Base-by-base conservation (phyloP, 1,140 invertebrate species). In the Eriocheir sinensis region DNA sequence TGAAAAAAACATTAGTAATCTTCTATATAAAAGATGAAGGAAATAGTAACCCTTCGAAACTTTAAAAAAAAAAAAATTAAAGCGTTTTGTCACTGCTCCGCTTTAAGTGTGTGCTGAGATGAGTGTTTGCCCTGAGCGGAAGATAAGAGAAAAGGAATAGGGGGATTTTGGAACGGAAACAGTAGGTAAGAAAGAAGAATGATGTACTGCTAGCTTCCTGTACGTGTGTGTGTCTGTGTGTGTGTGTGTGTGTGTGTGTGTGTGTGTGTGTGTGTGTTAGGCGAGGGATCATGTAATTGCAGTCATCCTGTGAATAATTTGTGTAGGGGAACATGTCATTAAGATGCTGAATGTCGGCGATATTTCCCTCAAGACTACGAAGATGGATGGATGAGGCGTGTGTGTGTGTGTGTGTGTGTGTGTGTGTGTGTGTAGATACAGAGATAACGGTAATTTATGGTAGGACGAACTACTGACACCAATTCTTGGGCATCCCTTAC, bases 341-440 rank as follows among this genome's bases (percentile, higher is more conserved):
- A 72, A n/a, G 1, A n/a, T 2, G 21, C 60, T 21, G 17, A 72
- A 1, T 72, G 60, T n/a, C n/a, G 12, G 60, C 21, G 2, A 0
- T n/a, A n/a, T 72, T 72, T 72, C 60, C 60, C 21, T 72, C 21
- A 6, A n/a, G 60, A 72, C n/a, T 72, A 72, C 60, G n/a, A n/a
- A n/a, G 21, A 27, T 72, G 60, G 60, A n/a, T 72, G 60, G 60
- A n/a, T n/a, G n/a, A n/a, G 60, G 27, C 21, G 17, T 8, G 1
- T 72, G 60, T 72, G 60, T 72, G 60, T 72, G 60, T 72, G 60
- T 72, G 60, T 72, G 60, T 72, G 60, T 72, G 60, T 72, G 60
- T n/a, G 60, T n/a, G 60, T n/a, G 60, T n/a, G 60, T 8, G 60
- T 72, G 60, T 72, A n/a, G 27, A n/a, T 72, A n/a, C 27, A 72